Percentiles rank a stretch among this genome's conserved stretches.
These are phyloP conservation scores for Seriola aureovittata DNA, from an alignment of 2,113 vertebrate species.

Conservation along the genomic window DNA sequence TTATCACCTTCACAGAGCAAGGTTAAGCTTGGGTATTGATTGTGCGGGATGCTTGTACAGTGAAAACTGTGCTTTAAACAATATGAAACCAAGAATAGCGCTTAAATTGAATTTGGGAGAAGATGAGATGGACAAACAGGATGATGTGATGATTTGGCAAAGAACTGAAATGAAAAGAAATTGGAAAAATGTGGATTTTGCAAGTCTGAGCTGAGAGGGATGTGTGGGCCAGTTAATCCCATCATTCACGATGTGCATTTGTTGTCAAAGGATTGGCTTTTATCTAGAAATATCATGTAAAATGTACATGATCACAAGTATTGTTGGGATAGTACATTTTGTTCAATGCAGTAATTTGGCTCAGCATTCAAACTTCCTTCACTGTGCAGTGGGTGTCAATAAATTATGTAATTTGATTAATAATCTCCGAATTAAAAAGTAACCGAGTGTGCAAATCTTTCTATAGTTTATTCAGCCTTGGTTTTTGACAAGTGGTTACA, in stretches of 20 bases:
- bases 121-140: slow-evolving; percentile 13
- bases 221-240: not conserved
- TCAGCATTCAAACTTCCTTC: not conserved
- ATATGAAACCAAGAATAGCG: not conserved
- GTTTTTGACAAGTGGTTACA: not conserved
- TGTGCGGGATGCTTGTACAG: not conserved
- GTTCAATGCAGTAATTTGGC: not conserved
- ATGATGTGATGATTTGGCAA: slow-evolving; percentile 6
- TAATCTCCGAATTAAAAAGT: slow-evolving; percentile 9
- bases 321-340: not conserved
- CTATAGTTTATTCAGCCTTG: not conserved
- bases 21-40: slow-evolving; percentile 28
- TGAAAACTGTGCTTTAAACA: slow-evolving; percentile 10
- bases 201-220: not conserved
- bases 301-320: not conserved
- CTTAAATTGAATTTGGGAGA: slow-evolving; percentile 17
- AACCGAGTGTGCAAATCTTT: not conserved
- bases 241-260: not conserved
- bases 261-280: slow-evolving; percentile 15
- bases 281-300: not conserved
- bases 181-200: not conserved
- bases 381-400: not conserved
- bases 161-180: not conserved
- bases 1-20: slow-evolving; percentile 6
- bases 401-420: slow-evolving; percentile 1